Percentiles rank a stretch among this genome's conserved stretches.
Evolutionary conservation across 1,140 invertebrate species (phyloP).

Genomic region (Adelges cooleyi): DNA sequence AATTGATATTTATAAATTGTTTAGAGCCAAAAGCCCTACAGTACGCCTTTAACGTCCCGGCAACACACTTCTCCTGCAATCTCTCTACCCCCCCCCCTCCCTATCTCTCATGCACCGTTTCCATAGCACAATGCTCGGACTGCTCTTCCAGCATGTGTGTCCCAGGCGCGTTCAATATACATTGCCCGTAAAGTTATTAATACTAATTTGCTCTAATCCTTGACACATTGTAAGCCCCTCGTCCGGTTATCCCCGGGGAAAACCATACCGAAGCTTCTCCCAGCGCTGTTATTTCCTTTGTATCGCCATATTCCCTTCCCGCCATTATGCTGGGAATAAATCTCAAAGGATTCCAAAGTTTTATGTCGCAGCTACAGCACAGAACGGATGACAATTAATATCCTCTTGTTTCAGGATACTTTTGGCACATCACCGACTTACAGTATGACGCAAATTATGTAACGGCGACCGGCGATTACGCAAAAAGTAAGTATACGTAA

Average conservation of each 20-base stretch:
- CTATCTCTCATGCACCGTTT: no score
- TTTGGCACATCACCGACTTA: constrained; percentile 86
- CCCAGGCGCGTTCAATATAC: constrained; percentile 2
- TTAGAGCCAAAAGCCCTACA: neutral
- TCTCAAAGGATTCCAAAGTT: constrained; percentile 10
- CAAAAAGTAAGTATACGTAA: constrained; percentile 50
- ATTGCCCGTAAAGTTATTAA: constrained; percentile 19
- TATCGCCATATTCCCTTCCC: no score
- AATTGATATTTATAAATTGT: constrained; percentile 20
- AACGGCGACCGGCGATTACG: constrained; percentile 50
- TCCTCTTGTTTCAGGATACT: constrained; percentile 59
- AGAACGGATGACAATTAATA: neutral
- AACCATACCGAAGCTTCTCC: neutral
- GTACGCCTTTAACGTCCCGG: neutral
- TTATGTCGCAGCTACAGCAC: neutral
- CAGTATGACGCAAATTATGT: constrained; percentile 75
- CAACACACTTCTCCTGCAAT: neutral
- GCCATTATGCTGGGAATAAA: neutral
- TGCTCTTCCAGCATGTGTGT: neutral
- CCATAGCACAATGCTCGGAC: no score
- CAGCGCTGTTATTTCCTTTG: neutral
- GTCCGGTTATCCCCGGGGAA: neutral
- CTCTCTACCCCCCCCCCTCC: neutral
- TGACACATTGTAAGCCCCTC: constrained; percentile 14
- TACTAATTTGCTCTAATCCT: constrained; percentile 26